A percentile compares a stretch with the other conserved stretches of the same genome.
phyloP scores from a whole-genome alignment of 2,888 invertebrate species.

The Resseliella maxima region DNA sequence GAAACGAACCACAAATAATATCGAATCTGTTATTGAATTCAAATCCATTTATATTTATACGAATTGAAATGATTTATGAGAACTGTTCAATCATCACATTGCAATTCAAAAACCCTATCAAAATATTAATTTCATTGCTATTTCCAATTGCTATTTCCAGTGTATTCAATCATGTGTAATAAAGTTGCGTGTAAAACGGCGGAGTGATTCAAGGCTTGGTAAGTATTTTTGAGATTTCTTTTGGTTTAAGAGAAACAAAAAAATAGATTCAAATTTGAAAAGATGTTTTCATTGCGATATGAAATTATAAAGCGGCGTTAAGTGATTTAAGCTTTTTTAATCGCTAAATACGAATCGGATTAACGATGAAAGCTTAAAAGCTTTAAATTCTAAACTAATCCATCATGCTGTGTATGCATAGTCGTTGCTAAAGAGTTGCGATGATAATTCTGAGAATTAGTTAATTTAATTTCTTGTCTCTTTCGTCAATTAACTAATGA shows the following conservation, averaged over 20 bases:
- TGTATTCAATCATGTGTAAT: constrained; percentile 96
- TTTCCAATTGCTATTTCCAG: constrained; percentile 73
- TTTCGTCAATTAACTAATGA: background rate
- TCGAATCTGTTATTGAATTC: background rate
- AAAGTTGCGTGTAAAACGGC: constrained; percentile 90
- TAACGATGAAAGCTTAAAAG: background rate
- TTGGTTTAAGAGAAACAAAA: constrained; percentile 55
- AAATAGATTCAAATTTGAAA: too few species aligned
- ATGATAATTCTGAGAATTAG: background rate
- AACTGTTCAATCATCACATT: background rate
- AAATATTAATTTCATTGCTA: background rate
- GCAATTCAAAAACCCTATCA: background rate
- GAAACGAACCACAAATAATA: too few species aligned
- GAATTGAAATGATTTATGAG: background rate
- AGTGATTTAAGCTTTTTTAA: background rate
- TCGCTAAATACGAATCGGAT: background rate
- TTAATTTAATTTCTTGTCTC: background rate
- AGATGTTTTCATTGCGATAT: background rate
- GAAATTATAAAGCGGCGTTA: background rate
- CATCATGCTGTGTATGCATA: background rate
- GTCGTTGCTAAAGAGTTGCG: background rate
- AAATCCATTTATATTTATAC: background rate
- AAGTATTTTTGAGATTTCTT: constrained; percentile 68
- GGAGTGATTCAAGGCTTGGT: constrained; percentile 89
- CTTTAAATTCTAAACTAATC: background rate